These are phyloP conservation scores for Hemiprocne comata DNA, from an alignment of 2,113 vertebrate genomes.

Conservation along the genomic window DNA sequence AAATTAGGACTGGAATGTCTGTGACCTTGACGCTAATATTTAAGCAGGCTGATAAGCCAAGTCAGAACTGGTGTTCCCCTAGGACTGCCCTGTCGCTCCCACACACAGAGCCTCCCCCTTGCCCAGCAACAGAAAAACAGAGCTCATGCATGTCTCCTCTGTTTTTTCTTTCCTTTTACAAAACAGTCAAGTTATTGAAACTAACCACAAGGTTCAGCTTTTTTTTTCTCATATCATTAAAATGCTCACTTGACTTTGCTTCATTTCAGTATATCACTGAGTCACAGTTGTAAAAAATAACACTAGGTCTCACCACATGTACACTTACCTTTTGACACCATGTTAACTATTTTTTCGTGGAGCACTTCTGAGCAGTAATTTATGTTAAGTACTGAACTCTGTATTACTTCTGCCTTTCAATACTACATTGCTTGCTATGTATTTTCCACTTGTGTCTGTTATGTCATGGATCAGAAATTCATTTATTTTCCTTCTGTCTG, in stretches of 20 bases:
- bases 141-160: neutral
- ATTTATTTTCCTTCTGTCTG: neutral
- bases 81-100: neutral
- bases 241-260: neutral
- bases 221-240: neutral
- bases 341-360: constrained; percentile 14
- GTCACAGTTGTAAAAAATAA: neutral
- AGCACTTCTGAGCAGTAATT: constrained; percentile 21
- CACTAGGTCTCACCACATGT: neutral
- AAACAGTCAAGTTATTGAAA: neutral
- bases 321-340: neutral
- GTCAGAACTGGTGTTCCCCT: neutral
- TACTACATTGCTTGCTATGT: neutral
- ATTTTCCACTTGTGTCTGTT: constrained; percentile 29
- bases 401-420: neutral
- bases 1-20: neutral
- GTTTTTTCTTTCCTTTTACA: neutral
- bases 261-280: neutral
- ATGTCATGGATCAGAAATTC: constrained; percentile 3
- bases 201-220: neutral
- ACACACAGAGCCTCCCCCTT: neutral
- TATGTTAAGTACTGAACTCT: constrained; percentile 26
- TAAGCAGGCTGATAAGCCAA: neutral
- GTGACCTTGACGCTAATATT: neutral
- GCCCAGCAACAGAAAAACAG: neutral